These are phyloP conservation scores for Catotricha subobsoleta DNA, from an alignment of 2,888 invertebrate genomes.

Conservation along the genomic window DNA sequence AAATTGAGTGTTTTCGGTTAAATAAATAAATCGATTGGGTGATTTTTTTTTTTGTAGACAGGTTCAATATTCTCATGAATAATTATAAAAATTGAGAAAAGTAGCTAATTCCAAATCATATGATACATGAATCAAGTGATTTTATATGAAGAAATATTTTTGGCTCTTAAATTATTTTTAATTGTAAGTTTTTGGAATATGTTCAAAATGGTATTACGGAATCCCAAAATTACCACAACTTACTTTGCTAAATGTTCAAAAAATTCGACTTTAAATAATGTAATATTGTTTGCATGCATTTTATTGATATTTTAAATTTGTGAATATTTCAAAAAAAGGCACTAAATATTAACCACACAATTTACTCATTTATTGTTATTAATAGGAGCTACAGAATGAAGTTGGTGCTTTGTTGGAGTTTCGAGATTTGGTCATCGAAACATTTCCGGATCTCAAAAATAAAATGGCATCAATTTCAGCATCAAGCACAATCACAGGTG, in stretches of 20 bases:
- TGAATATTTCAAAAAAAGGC: background rate
- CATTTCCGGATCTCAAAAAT: conserved; percentile 76
- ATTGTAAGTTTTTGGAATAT: background rate
- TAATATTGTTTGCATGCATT: background rate
- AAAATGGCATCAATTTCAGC: conserved; percentile 57
- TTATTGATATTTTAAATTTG: background rate
- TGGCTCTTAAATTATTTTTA: background rate
- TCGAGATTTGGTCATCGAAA: conserved; percentile 86
- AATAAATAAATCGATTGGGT: too few relatives aligned
- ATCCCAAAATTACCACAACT: background rate
- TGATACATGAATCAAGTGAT: conserved; percentile 1
- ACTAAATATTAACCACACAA: background rate
- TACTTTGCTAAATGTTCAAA: background rate
- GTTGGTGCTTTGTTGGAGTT: conserved; percentile 80
- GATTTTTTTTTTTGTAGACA: too few relatives aligned
- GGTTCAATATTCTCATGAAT: too few relatives aligned
- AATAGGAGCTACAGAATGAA: conserved; percentile 78
- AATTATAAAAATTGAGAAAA: too few relatives aligned
- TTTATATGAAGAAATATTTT: background rate
- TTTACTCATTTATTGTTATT: too few relatives aligned
- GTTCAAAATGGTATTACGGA: background rate
- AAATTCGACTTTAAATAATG: too few relatives aligned
- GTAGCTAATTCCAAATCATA: too few relatives aligned
- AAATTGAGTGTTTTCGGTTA: too few relatives aligned
- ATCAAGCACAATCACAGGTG: conserved; percentile 26